Conservation (phyloP, 2,888 invertebrate genomes). For the Ornithoptera priamus region DNA sequence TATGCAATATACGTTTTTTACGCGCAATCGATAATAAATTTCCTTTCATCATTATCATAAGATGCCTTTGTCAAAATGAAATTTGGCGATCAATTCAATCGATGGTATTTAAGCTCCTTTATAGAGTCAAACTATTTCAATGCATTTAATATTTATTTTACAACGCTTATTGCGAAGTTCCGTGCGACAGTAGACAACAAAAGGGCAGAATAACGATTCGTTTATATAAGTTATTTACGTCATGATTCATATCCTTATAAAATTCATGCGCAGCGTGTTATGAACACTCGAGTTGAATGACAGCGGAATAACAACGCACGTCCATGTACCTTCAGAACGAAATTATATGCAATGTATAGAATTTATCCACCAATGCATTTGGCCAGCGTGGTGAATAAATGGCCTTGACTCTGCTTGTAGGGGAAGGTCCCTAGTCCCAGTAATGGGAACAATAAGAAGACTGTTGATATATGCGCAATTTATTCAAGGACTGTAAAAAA, state of each 20-base stretch:
- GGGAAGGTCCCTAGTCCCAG: no score
- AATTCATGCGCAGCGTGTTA: conserved; percentile 13
- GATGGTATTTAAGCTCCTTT: no score
- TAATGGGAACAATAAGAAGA: no score
- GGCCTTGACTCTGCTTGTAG: no score
- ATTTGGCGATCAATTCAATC: no score
- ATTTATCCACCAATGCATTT: background rate
- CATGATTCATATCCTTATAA: conserved; percentile 16
- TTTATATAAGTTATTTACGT: conserved; percentile 11
- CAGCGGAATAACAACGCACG: conserved; percentile 2
- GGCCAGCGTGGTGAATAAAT: no score
- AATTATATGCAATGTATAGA: conserved; percentile 2
- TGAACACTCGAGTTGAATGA: conserved; percentile 4
- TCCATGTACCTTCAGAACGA: background rate
- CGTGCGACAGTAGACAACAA: conserved; percentile 11
- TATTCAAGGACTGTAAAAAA: conserved; percentile 2
- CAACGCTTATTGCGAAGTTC: conserved; percentile 7
- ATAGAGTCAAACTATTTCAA: no score
- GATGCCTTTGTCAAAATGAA: no score
- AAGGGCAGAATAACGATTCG: conserved; percentile 6
- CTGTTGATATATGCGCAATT: background rate
- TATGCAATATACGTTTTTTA: conserved; percentile 19
- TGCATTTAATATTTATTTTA: background rate
- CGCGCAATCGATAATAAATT: background rate
- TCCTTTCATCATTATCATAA: background rate